Evolutionary conservation across 2,888 invertebrate species (phyloP).

Genomic region (Ceraclea dissimilis): DNA sequence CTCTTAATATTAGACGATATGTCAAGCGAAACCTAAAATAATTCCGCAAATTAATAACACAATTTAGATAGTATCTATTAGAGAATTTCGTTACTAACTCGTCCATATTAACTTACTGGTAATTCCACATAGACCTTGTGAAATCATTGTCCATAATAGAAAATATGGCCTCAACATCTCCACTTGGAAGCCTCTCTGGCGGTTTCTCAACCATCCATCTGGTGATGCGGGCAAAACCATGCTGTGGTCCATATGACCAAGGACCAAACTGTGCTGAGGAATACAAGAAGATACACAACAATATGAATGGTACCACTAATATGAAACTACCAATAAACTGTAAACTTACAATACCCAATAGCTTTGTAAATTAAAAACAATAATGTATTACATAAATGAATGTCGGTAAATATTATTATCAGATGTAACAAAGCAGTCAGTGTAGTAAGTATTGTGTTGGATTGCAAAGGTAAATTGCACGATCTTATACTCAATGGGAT

Average conservation of each 20-base stretch:
- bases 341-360: no score
- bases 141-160: constrained; percentile 89
- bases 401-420: no score
- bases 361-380: no score
- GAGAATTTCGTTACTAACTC: neutral
- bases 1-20: constrained; percentile 84
- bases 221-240: constrained; percentile 90
- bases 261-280: constrained; percentile 86
- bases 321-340: no score
- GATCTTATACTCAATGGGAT: no score
- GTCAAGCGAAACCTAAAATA: constrained; percentile 75
- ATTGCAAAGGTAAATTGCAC: no score
- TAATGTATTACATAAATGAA: no score
- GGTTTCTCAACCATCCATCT: constrained; percentile 87
- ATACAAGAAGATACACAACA: neutral
- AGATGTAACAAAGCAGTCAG: neutral
- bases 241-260: constrained; percentile 92
- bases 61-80: neutral
- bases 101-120: constrained; percentile 70
- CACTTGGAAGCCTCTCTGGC: constrained; percentile 80
- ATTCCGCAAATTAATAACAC: no score
- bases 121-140: constrained; percentile 91
- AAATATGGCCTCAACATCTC: constrained; percentile 88
- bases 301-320: neutral
- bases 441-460: no score